phyloP scores from a whole-genome alignment of 2,888 invertebrate species.

The Acanthococcus lagerstroemiae region DNA sequence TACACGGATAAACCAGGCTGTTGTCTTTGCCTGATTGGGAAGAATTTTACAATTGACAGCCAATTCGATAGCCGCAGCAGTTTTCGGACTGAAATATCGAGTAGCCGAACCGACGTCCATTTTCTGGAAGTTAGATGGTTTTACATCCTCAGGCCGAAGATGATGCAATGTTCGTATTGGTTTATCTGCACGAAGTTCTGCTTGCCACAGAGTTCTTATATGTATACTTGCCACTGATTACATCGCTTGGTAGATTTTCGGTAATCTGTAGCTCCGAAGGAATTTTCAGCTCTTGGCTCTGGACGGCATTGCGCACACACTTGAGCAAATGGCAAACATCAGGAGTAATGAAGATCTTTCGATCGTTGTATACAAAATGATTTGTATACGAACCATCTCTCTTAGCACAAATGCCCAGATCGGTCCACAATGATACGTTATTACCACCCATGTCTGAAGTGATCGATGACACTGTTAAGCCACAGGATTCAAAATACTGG shows the following conservation, averaged over 20 bases:
- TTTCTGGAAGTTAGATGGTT: constrained; percentile 8
- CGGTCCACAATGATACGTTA: not conserved
- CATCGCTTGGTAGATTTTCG: not conserved
- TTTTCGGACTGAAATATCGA: constrained; percentile 1
- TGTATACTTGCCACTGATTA: constrained; percentile 1
- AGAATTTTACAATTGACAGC: constrained; percentile 5
- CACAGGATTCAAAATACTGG: not conserved
- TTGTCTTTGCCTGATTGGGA: constrained; percentile 1
- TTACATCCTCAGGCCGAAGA: not conserved
- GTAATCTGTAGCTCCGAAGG: not conserved
- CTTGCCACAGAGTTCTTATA: constrained; percentile 6
- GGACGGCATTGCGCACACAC: constrained; percentile 4
- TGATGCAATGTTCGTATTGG: not conserved
- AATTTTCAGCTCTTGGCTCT: not conserved
- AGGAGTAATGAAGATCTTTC: constrained; percentile 4
- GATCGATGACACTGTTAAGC: not conserved
- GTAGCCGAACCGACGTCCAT: constrained; percentile 13
- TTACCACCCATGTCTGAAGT: constrained; percentile 1
- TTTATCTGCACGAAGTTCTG: not conserved
- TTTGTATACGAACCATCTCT: not conserved
- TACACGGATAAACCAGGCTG: constrained; percentile 12
- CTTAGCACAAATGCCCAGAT: not conserved
- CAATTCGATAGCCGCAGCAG: constrained; percentile 5
- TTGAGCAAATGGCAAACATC: constrained; percentile 14
- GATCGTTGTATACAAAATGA: constrained; percentile 1